Evolutionary conservation across 2,888 invertebrate genomes (phyloP), one percentile per base, ranked within the genome.

Genomic region (Agrypnus murinus): DNA sequence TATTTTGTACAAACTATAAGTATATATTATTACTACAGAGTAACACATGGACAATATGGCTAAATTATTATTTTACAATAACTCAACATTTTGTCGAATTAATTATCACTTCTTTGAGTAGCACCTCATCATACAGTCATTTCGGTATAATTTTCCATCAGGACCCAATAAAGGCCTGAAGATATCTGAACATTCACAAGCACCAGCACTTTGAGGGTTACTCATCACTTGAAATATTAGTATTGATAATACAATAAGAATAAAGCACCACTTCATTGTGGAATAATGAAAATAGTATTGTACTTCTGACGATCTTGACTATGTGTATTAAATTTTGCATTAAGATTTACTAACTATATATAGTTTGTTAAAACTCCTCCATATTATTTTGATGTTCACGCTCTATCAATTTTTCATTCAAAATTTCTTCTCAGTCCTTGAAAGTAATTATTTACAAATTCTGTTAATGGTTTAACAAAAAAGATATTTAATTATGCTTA

Each of bases 221-320:
- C 10, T 17, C 48, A 48, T 48, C 7, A 25, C 19, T n/a, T 48
- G 1, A 10, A 19, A 8, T 31, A 48, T 1, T 4, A 48, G 2
- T 6, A 48, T 4, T 8, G 6, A 25, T 7, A 48, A n/a, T 10
- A n/a, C n/a, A 48, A 48, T 10, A 8, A 25, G 6, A 48, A 48
- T 3, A 3, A 48, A 10, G 19, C n/a, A 48, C 48, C 17, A 48
- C 48, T 48, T 48, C 48, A 48, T 48, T 31, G 10, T 48, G 9
- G 1, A n/a, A 10, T 1, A 19, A 19, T 17, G n/a, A n/a, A n/a
- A 48, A 48, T 14, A 25, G 25, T 5, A 25, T 25, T 25, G 5
- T 25, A 25, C 25, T 25, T 25, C 5, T 5, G 5, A 25, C 25
- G 2, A 25, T 25, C 25, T 25, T 25, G 5, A 25, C 5, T 3